Percentiles rank a stretch among this genome's conserved stretches.
phyloP scores from a whole-genome alignment of 2,888 invertebrate genomes.

The Lomographa bimaculata region DNA sequence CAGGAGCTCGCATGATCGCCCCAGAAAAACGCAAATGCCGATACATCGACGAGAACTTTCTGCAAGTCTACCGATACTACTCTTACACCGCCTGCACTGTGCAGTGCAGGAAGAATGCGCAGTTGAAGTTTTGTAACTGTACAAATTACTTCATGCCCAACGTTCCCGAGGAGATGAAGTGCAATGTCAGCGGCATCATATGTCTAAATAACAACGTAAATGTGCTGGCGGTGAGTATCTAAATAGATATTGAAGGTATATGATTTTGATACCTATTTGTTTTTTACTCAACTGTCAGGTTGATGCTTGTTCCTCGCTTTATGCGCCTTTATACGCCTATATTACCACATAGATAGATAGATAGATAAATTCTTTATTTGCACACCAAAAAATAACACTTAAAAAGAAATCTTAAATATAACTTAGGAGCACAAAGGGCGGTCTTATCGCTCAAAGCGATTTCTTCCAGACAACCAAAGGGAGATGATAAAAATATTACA shows the following conservation, averaged over 20 bases:
- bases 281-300: too few species aligned
- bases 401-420: too few species aligned
- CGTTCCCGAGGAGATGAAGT: conserved; percentile 79
- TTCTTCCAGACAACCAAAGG: too few species aligned
- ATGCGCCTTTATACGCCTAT: too few species aligned
- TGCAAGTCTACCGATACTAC: conserved; percentile 85
- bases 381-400: too few species aligned
- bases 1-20: conserved; percentile 84
- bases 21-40: conserved; percentile 89
- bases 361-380: too few species aligned
- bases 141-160: conserved; percentile 89
- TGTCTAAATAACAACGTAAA: conserved; percentile 86
- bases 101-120: conserved; percentile 88
- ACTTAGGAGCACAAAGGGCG: too few species aligned
- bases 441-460: too few species aligned
- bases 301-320: too few species aligned
- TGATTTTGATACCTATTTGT: too few species aligned
- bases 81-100: conserved; percentile 89
- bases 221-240: conserved; percentile 81
- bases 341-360: too few species aligned
- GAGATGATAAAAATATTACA: too few species aligned
- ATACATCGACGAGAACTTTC: conserved; percentile 86
- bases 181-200: conserved; percentile 86
- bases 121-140: conserved; percentile 86
- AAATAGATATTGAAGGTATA: neutral